Evolutionary conservation across 2,888 invertebrate species (phyloP), one percentile per base, ranked within the genome.

Genomic region (Ommatoiulus sabulosus): DNA sequence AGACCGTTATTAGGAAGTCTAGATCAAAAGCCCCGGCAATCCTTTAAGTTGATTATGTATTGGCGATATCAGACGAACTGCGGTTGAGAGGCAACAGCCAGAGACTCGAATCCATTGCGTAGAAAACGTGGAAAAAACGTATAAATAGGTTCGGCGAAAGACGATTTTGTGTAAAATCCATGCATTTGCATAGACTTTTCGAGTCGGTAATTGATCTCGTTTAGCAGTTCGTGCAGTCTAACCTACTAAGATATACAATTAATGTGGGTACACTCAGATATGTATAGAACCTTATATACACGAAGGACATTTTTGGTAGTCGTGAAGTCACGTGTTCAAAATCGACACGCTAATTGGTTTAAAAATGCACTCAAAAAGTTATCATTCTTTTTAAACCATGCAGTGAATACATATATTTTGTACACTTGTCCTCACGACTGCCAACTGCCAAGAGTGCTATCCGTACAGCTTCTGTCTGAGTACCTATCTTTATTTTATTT

Each of bases 31-130:
- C 10, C 80, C 35, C 80, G 80, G 80, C 35, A 80, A 80, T 80
- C 80, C 80, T 80, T 80, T 80, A 80, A 80, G 80, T 80, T 80
- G 80, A 80, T 80, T 80, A 80, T 80, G 80, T 72, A 72, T 72
- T n/a, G 72, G 72, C 72, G 72, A 24, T 72, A 72, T 72, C 24
- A 80, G 35, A 35, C 80, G 80, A 80, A 35, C 12, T 7, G 72
- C 24, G 72, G 72, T 80, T 80, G 80, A 35, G 80, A 80, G 72
- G 72, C 72, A 72, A 4, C 72, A 24, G 10, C 24, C 72, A 24
- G 72, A n/a, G 10, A 80, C 35, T 72, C 24, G 6, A 63, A 63
- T 72, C 24, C 72, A 35, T 12, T 35, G 35, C 80, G 12, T 24
- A 0, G 8, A 24, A 72, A 24, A 57, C 57, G 57, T n/a, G n/a